phyloP scores from a whole-genome alignment of 1,140 invertebrate genomes.

The Physella acuta region DNA sequence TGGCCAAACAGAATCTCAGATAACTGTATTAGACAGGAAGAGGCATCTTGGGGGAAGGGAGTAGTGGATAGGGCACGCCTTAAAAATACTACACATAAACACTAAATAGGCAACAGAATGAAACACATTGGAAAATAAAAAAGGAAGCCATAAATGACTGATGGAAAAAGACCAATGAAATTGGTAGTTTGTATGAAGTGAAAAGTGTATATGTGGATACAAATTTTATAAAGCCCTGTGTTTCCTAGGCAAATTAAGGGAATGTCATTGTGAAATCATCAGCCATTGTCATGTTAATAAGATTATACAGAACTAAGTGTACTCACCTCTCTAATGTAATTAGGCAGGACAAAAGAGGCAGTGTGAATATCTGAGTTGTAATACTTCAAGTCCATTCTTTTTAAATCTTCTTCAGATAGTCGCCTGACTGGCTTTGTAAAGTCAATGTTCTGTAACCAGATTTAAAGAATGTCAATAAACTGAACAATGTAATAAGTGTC shows the following conservation, averaged over 20 bases:
- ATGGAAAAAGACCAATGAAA: background rate
- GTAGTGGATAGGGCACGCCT: too few relatives aligned
- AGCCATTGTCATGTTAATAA: background rate
- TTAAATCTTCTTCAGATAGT: slow-evolving; percentile 72
- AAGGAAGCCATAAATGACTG: background rate
- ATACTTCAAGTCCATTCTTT: slow-evolving; percentile 79
- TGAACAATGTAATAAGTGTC: too few relatives aligned
- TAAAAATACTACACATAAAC: too few relatives aligned
- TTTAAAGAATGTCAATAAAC: too few relatives aligned
- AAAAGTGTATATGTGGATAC: too few relatives aligned
- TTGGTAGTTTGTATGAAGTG: too few relatives aligned
- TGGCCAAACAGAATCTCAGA: too few relatives aligned
- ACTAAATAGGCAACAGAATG: too few relatives aligned
- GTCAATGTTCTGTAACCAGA: slow-evolving; percentile 64
- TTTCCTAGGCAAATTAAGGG: background rate
- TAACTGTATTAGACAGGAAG: too few relatives aligned
- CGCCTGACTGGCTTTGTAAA: slow-evolving; percentile 72
- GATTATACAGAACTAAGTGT: background rate
- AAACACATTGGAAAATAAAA: background rate
- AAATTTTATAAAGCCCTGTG: too few relatives aligned
- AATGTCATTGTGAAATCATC: slow-evolving; percentile 3
- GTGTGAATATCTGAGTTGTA: slow-evolving; percentile 82
- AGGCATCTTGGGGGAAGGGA: too few relatives aligned
- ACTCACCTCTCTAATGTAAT: slow-evolving; percentile 70
- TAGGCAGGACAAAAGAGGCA: slow-evolving; percentile 84